Conservation (phyloP, 2,113 vertebrate species). For the Corydoras maculifer region DNA sequence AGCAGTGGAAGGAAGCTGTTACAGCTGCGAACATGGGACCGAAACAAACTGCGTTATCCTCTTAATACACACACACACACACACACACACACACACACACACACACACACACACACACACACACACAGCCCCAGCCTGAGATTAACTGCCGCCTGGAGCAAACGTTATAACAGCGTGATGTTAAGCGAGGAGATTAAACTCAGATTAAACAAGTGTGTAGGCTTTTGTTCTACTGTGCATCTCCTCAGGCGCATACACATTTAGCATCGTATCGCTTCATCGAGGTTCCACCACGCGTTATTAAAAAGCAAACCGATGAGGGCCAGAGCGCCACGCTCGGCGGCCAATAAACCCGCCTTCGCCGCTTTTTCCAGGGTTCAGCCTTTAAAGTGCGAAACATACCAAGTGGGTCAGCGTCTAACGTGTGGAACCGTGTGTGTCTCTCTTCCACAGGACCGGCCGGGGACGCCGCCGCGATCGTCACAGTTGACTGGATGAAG, state of each 20-base stretch:
- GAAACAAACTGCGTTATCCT: neutral
- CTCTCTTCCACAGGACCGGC: neutral
- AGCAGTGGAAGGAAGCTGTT: no score
- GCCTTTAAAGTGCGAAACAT: neutral
- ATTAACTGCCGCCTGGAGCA: constrained; percentile 41
- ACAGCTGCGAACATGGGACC: no score
- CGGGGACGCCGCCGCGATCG: neutral
- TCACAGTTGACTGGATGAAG: neutral
- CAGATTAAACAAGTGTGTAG: constrained; percentile 43
- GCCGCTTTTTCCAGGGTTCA: no score
- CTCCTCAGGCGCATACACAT: constrained; percentile 35
- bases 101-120: constrained; percentile 11
- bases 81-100: constrained; percentile 20
- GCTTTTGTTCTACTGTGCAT: constrained; percentile 41
- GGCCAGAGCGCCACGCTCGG: neutral
- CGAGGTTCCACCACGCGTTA: constrained; percentile 29
- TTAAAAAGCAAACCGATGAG: constrained; percentile 11
- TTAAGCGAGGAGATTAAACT: constrained; percentile 49
- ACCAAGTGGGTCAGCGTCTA: constrained; percentile 26
- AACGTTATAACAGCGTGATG: constrained; percentile 43
- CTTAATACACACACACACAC: constrained; percentile 34
- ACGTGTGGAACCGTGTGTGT: constrained; percentile 3
- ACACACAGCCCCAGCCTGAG: constrained; percentile 20
- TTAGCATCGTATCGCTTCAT: constrained; percentile 31
- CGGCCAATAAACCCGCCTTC: neutral